Base-by-base conservation (phyloP, 2,888 invertebrate genomes). In the Sinotaia quadrata region DNA sequence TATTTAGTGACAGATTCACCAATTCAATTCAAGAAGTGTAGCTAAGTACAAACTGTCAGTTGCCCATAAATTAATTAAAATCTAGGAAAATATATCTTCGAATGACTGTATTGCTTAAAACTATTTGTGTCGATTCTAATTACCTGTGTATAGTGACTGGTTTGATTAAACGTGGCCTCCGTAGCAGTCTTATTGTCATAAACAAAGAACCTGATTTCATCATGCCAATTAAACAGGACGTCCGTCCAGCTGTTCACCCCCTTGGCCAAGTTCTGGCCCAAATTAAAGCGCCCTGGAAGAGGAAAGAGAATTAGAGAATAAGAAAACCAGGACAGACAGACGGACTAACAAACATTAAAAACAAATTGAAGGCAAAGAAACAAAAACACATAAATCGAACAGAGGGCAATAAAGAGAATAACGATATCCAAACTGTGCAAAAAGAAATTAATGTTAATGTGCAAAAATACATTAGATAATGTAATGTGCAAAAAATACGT, bases 141-240 rank as follows among this genome's bases (percentile, higher is more conserved):
- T 15, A 69, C 69, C 63, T 69, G 65, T 15, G 69, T 69, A 29
- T 69, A 69, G 31, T 69, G 69, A 10, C 65, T 66, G 10, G 60
- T 51, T 1, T 33, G 24, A 5, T 34, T 5, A 4, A 62, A 49
- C 8, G n/a, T 29, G 31, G 18, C 33, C 15, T 2, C 21, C 27
- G 29, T 34, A 10, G 4, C 47, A 29, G 33, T 29, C 4, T 24
- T 18, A 8, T 49, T 49, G 21, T 31, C 56, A 49, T 66, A 69
- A 7, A 18, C 51, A 47, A 69, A 69, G 1, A 52, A 21, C 7
- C 33, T 41, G 31, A 52, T 47, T 24, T 69, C 69, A 8, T n/a
- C 27, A 41, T 65, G 34, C 69, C 69, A 69, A 41, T 59, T 41
- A 1, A 15, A 8, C 7, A 69, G 34, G 41, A 54, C 59, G 1